Base-by-base conservation (phyloP, 2,888 invertebrate species). In the Neocrepidodera transversa region DNA sequence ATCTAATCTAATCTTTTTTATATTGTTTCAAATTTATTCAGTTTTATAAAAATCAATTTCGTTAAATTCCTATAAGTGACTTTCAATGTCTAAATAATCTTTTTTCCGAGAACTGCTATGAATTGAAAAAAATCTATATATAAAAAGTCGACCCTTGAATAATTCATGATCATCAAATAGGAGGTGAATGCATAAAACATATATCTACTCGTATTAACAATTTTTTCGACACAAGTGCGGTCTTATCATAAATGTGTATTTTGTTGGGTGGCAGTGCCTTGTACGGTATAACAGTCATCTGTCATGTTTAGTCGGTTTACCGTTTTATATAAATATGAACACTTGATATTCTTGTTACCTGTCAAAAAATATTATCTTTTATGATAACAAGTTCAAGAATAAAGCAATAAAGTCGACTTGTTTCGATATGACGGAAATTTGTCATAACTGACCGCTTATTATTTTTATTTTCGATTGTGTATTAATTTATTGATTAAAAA, bases 291-390 rank as follows among this genome's bases (percentile, higher is more conserved):
- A 56, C 58, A 58, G 62, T 60, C 60, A 59, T 61, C 61, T 66
- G 66, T 64, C 66, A 64, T 64, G 62, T 64, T 63, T 58, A 59
- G 38, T 49, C 59, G 56, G 57, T 60, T 66, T 60, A 64, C 62
- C 59, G 58, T 64, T 62, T 60, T 45, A 58, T 66, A 66, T 62
- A 64, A 64, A 66, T 66, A 64, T 64, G 64, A 62, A 58, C 62
- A 58, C 38, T 51, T 42, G 62, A 66, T 61, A 51, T 60, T 56
- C 64, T 58, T 59, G 64, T 62, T 60, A 59, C 61, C 61, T 64
- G 66, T 66, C 66, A 64, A 63, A 66, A 64, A 54, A 51, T 56
- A 63, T 65, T 62, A 65, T 26, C 45, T 49, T 18, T 36, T 26
- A 35, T 23, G 17, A 36, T 54, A 54, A 35, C 28, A 4, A 30